Conservation (phyloP, 2,113 vertebrate species). For the Opisthocomus hoazin region DNA sequence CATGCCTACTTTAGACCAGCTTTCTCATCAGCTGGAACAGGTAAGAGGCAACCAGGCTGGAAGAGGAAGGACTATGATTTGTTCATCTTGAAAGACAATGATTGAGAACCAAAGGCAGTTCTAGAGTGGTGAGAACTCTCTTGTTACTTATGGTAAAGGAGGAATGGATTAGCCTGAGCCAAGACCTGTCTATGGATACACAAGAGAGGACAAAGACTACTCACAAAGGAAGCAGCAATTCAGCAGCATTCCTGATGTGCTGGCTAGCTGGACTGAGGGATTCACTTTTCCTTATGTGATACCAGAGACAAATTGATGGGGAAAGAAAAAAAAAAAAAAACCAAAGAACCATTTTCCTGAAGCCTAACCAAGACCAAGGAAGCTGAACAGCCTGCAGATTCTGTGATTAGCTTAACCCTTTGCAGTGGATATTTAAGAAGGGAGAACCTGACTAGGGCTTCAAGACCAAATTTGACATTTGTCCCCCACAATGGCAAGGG, state of each 20-base stretch:
- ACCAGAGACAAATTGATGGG: background rate
- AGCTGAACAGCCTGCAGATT: background rate
- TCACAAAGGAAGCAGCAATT: background rate
- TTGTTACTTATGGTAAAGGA: background rate
- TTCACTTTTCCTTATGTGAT: background rate
- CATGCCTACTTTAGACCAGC: background rate
- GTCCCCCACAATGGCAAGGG: accelerated
- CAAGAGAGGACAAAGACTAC: background rate
- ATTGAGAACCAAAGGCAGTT: background rate
- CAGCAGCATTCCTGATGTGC: background rate
- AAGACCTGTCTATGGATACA: background rate
- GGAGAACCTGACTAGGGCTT: background rate
- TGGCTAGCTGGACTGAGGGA: background rate
- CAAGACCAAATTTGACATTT: background rate
- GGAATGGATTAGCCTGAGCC: background rate
- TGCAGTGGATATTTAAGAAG: background rate
- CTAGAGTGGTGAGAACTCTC: background rate
- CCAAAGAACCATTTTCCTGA: background rate
- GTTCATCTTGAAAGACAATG: background rate
- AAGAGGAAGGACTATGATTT: background rate
- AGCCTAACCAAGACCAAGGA: background rate
- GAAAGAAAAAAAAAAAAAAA: background rate
- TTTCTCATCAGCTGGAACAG: background rate
- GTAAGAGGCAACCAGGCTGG: background rate
- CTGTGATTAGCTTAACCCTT: background rate